These are phyloP conservation scores for Penaeus japonicus DNA, from an alignment of 1,140 invertebrate species.

Conservation along the genomic window DNA sequence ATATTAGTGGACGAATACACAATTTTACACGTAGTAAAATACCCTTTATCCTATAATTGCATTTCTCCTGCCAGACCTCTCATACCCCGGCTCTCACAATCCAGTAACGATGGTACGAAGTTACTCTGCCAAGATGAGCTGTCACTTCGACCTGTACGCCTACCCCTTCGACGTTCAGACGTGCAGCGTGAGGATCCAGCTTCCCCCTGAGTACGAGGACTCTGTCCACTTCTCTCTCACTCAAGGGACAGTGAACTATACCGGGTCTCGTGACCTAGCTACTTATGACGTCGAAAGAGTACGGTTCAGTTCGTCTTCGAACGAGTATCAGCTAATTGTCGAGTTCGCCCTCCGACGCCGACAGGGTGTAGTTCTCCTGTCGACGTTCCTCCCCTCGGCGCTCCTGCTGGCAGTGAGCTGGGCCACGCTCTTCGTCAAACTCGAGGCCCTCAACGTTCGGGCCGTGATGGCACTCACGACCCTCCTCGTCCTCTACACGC, in stretches of 20 bases:
- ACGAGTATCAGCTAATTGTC: not conserved
- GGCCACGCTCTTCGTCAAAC: constrained; percentile 29
- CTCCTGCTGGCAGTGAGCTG: constrained; percentile 37
- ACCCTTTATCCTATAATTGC: no score
- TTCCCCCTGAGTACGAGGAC: constrained; percentile 6
- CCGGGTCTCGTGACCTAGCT: constrained; percentile 16
- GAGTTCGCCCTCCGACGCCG: constrained; percentile 29
- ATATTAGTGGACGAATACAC: no score
- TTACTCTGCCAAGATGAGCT: constrained; percentile 14
- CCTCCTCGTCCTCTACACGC: constrained; percentile 32
- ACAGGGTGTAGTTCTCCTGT: constrained; percentile 18
- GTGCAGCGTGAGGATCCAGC: constrained; percentile 13
- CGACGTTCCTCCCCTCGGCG: constrained; percentile 29
- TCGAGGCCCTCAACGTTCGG: constrained; percentile 24
- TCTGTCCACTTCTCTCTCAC: not conserved
- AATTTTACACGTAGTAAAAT: no score
- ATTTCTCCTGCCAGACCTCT: not conserved
- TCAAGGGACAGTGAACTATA: not conserved
- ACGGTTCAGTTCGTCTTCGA: not conserved
- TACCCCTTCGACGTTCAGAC: constrained; percentile 42
- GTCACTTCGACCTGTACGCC: constrained; percentile 39
- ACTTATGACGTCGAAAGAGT: not conserved
- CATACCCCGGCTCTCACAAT: constrained; percentile 23
- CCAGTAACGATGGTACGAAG: not conserved
- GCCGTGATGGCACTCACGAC: constrained; percentile 36